phyloP scores from a whole-genome alignment of 2,888 invertebrate species.

The Tenthredo mesomela region DNA sequence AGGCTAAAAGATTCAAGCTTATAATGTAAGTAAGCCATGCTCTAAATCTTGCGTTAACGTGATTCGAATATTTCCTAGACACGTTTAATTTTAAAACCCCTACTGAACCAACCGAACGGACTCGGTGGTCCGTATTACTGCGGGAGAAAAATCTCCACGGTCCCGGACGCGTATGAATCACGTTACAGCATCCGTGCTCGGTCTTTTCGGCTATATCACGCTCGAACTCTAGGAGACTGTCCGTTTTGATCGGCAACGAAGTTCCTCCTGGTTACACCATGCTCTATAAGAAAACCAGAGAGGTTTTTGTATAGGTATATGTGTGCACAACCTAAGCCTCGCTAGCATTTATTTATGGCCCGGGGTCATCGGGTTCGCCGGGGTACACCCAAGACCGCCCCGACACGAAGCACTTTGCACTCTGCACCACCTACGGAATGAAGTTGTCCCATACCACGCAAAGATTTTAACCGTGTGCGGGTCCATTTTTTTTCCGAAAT shows the following conservation, averaged over 20 bases:
- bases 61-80: conserved; percentile 26
- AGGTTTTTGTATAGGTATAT: conserved; percentile 53
- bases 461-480: neutral
- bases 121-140: conserved; percentile 3
- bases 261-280: conserved; percentile 73
- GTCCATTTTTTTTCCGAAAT: neutral
- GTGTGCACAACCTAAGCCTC: conserved; percentile 65
- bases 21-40: neutral
- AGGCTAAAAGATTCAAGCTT: neutral
- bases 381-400: conserved; percentile 74
- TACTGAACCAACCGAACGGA: neutral
- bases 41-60: conserved; percentile 44
- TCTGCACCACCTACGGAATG: conserved; percentile 70
- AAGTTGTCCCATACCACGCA: conserved; percentile 62
- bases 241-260: conserved; percentile 74
- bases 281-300: conserved; percentile 59
- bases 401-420: conserved; percentile 69
- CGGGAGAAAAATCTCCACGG: conserved; percentile 37
- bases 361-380: conserved; percentile 74
- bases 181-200: conserved; percentile 56
- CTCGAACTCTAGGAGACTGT: conserved; percentile 62
- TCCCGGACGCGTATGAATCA: conserved; percentile 66
- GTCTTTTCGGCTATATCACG: conserved; percentile 23
- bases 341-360: conserved; percentile 77
- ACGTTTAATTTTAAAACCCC: conserved; percentile 38